A percentile compares a stretch with the other conserved stretches of the same genome.
These are phyloP conservation scores for Gasterosteus aculeatus DNA, from an alignment of 2,113 vertebrate species.

Conservation along the genomic window DNA sequence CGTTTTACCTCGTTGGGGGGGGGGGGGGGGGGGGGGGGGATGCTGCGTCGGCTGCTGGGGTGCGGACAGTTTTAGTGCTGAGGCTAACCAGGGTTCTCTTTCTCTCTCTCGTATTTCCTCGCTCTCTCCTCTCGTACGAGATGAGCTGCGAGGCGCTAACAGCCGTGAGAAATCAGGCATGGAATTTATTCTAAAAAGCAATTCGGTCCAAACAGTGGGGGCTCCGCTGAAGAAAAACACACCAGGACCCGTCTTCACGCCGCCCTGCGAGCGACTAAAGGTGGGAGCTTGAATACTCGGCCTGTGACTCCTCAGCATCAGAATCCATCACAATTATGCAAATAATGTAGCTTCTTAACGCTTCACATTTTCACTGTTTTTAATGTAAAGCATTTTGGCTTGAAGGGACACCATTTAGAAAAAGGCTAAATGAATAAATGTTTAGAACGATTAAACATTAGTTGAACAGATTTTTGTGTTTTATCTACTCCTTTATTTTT, in stretches of 20 bases:
- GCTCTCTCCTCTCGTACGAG: slow-evolving; percentile 29
- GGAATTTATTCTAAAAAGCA: slow-evolving; percentile 74
- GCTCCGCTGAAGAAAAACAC: slow-evolving; percentile 46
- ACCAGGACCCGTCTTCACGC: slow-evolving; percentile 29
- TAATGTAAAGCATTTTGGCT: not conserved
- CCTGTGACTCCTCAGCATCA: not conserved
- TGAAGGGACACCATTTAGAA: not conserved
- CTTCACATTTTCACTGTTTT: not conserved
- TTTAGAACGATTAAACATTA: not conserved
- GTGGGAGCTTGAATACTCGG: slow-evolving; percentile 15
- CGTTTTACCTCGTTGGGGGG: slow-evolving; percentile 8
- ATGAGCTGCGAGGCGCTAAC: slow-evolving; percentile 61
- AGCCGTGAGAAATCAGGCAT: slow-evolving; percentile 71
- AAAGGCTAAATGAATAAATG: not conserved
- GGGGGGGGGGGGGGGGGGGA: slow-evolving; percentile 12
- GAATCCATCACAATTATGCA: not conserved
- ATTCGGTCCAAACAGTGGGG: slow-evolving; percentile 66
- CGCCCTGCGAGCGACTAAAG: slow-evolving; percentile 28
- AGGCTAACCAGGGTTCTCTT: slow-evolving; percentile 49
- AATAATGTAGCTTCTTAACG: not conserved
- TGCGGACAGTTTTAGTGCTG: slow-evolving; percentile 54
- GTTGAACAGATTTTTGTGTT: not conserved
- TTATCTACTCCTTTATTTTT: not conserved
- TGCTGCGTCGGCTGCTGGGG: slow-evolving; percentile 30
- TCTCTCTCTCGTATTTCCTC: not conserved